Evolutionary conservation across 2,888 invertebrate species (phyloP).

Genomic region (Protophormia terraenovae): DNA sequence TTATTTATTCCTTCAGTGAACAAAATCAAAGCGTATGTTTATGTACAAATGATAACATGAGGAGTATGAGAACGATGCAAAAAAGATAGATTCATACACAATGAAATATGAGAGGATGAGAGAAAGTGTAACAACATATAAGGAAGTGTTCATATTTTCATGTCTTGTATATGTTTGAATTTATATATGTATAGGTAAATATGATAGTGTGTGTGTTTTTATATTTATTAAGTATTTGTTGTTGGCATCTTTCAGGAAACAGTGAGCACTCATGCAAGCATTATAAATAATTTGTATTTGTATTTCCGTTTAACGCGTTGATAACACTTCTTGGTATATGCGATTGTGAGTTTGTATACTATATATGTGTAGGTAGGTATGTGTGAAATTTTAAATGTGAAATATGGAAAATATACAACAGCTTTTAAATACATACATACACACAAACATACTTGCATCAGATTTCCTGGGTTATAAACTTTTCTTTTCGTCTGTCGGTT

Average conservation of each 20-base stretch:
- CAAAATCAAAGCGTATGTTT: constrained; percentile 60
- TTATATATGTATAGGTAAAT: not conserved
- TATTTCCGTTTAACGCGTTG: constrained; percentile 65
- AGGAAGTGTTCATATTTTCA: constrained; percentile 17
- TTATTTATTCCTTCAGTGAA: constrained; percentile 59
- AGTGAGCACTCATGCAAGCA: constrained; percentile 64
- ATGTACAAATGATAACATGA: constrained; percentile 38
- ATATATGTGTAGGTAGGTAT: not conserved
- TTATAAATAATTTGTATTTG: constrained; percentile 69
- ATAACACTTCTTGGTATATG: constrained; percentile 37
- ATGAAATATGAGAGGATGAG: not conserved
- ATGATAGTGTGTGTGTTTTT: not conserved
- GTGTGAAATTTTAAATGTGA: not conserved
- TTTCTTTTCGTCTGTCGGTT: not conserved
- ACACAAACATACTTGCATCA: not conserved
- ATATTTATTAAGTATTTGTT: constrained; percentile 48
- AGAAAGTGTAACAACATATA: constrained; percentile 8
- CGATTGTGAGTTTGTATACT: not conserved
- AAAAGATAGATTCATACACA: not conserved
- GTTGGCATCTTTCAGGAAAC: constrained; percentile 63
- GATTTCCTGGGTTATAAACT: constrained; percentile 10
- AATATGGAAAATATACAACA: not conserved
- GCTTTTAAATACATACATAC: not conserved
- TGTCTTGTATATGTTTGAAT: not conserved
- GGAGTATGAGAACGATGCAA: constrained; percentile 8